Evolutionary conservation across 2,113 vertebrate species (phyloP).

Genomic region (Galemys pyrenaicus): DNA sequence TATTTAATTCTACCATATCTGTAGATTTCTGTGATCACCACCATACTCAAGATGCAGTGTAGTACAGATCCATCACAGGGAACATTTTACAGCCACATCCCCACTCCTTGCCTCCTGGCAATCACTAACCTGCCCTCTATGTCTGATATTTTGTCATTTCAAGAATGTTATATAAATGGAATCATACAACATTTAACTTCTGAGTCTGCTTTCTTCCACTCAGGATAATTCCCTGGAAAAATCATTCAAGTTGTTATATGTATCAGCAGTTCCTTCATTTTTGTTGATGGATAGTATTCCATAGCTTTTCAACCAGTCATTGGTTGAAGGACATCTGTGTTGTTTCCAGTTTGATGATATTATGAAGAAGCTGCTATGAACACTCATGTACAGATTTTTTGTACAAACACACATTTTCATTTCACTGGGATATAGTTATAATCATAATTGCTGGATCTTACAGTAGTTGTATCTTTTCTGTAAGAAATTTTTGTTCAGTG

Average conservation of each 20-base stretch:
- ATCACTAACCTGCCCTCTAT: slow-evolving; percentile 43
- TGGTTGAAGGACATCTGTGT: neutral
- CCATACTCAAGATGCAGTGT: neutral
- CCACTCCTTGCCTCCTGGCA: neutral
- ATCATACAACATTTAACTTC: slow-evolving; percentile 39
- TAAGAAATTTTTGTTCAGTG: neutral
- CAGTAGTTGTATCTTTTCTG: neutral
- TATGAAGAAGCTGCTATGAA: slow-evolving; percentile 19
- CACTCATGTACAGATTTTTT: neutral
- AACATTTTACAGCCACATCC: slow-evolving; percentile 12
- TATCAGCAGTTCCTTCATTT: neutral
- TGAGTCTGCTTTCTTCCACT: slow-evolving; percentile 30
- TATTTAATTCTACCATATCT: neutral
- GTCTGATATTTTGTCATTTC: slow-evolving; percentile 65
- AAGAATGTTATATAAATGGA: slow-evolving; percentile 49
- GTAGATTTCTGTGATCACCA: slow-evolving; percentile 5
- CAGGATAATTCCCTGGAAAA: neutral
- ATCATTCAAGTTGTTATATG: neutral
- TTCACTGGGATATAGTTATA: neutral
- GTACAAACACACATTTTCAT: slow-evolving; percentile 15
- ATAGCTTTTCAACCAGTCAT: neutral
- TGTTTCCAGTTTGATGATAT: neutral
- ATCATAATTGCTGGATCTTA: neutral
- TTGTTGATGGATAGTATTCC: neutral
- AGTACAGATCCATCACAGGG: neutral